Evolutionary conservation across 1,140 invertebrate species (phyloP), one percentile per base, ranked within the genome.

Genomic region (Hylaeus volcanicus): DNA sequence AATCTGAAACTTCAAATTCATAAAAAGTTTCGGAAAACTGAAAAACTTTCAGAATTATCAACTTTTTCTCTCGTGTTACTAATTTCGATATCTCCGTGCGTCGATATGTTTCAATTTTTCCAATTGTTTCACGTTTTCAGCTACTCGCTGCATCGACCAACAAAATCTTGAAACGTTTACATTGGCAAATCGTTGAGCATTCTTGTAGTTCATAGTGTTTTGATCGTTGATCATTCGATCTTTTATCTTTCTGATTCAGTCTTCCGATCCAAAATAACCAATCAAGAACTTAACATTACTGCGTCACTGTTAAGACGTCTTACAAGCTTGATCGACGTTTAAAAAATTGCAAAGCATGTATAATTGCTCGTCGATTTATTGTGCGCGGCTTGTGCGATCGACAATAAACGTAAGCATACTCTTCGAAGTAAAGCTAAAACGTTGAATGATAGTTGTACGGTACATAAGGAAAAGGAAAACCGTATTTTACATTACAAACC

Each of bases 361-460:
- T 61, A 61, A 9, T 11, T 56, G 11, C 48, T 58, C 43, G 12
- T 60, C 64, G 26, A 15, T 64, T 63, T 64, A 2, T 78, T 78
- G 61, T 74, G 77, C 61, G 77, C 41, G 41, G 65, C 5, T 73
- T 48, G 43, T 79, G 61, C 56, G 77, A 72, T 45, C 60, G 69
- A 43, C 61, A 14, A 65, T 73, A 4, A 79, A 79, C 41, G 12
- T 77, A 77, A 51, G 65, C 37, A n/a, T 56, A 64, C 12, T 26
- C 51, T 2, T 63, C 41, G 14, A 73, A 79, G 37, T 64, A 45
- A 64, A 79, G 14, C 70, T 63, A 39, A 56, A 15, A 53, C 15
- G 45, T 77, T 71, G 56, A 71, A 61, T n/a, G 41, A 58, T 39
- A 66, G 12, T 26, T 2, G 48, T 71, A 61, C 3, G 8, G 5